Evolutionary conservation across 1,140 invertebrate species (phyloP), one percentile per base, ranked within the genome.

Genomic region (Cydia amplana): DNA sequence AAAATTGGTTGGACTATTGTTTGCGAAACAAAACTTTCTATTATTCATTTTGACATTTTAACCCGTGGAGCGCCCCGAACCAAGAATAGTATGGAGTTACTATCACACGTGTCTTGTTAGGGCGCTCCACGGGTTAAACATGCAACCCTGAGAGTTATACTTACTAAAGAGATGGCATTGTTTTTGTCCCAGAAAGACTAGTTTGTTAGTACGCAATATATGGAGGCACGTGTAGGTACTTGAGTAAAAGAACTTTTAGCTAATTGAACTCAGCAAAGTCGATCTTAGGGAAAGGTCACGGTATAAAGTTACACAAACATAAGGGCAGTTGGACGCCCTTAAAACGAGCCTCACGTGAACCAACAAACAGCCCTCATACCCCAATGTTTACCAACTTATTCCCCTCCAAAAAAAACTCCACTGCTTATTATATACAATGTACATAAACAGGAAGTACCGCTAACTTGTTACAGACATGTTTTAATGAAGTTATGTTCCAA

Each of bases 21-120:
- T 43, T 70, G 65, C 28, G n/a, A 70, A 70, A 70, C 65, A 3
- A 18, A 36, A 70, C 65, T 70, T 70, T 70, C 65, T 18, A 70
- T 70, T 70, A 70, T 36, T 70, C 65, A 36, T 67, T 67, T 67
- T 67, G 64, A 67, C 23, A 67, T 70, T 70, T 70, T 70, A n/a
- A n/a, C n/a, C n/a, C n/a, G n/a, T n/a, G n/a, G n/a, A n/a, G n/a
- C n/a, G n/a, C n/a, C n/a, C n/a, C n/a, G n/a, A n/a, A n/a, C n/a
- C n/a, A n/a, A n/a, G n/a, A n/a, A n/a, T n/a, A n/a, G n/a, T n/a
- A n/a, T n/a, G n/a, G n/a, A n/a, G n/a, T n/a, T n/a, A n/a, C n/a
- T n/a, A n/a, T n/a, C n/a, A n/a, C n/a, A n/a, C n/a, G n/a, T n/a
- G n/a, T n/a, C n/a, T n/a, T n/a, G n/a, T n/a, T n/a, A n/a, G n/a